Evolutionary conservation across 2,797 vertebrate species (phyloP).

Genomic region (Pantherophis vulpinus): DNA sequence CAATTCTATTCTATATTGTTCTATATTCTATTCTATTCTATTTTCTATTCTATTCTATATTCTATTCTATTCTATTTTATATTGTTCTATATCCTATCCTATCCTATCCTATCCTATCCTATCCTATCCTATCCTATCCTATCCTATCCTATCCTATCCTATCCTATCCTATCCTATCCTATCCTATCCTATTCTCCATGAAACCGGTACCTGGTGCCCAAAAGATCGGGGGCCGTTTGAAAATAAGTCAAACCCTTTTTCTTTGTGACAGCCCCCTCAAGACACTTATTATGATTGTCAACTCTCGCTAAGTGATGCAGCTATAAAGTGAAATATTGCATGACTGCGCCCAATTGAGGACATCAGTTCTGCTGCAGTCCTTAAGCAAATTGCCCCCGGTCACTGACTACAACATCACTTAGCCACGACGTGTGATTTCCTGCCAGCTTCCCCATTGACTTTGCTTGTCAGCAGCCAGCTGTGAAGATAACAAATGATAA

Average conservation of each 20-base stretch:
- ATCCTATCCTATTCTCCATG: no score
- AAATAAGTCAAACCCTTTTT: background rate
- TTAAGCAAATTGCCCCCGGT: background rate
- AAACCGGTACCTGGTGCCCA: no score
- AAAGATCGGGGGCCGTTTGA: background rate
- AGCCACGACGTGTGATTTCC: background rate
- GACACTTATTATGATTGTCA: background rate
- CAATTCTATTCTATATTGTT: no score
- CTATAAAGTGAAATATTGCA: background rate
- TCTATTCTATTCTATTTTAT: no score
- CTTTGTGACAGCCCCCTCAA: background rate
- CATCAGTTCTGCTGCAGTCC: background rate
- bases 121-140: no score
- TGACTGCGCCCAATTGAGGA: background rate
- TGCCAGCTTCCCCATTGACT: background rate
- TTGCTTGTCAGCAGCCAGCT: background rate
- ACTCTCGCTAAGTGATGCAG: background rate
- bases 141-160: no score
- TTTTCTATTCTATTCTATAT: no score
- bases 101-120: no score
- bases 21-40: no score
- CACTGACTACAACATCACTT: background rate
- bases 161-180: no score
- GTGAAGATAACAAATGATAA: background rate
- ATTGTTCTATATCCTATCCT: no score